Evolutionary conservation across 2,113 vertebrate species (phyloP), one percentile per base, ranked within the genome.

Genomic region (Electrona antarctica): DNA sequence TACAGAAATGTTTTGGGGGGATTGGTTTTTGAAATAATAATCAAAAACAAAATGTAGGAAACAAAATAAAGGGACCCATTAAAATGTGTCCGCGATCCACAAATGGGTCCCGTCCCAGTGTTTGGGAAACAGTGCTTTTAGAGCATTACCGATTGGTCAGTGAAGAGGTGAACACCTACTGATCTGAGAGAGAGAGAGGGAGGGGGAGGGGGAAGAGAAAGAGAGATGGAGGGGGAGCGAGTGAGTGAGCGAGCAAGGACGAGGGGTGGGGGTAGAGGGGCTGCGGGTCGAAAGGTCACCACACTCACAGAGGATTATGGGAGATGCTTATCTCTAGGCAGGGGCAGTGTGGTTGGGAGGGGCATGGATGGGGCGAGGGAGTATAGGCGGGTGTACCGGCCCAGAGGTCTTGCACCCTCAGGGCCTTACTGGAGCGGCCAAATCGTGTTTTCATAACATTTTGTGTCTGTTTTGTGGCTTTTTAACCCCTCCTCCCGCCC

Each of bases 301-400:
- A 79, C 82, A 82, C 82, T 83, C 50, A 71, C 56, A 79, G 74
- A 78, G 80, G 85, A 90, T 90, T 91, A 89, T 69, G 64, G 60
- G 60, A 86, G 85, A 90, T 88, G 80, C 64, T 79, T 87, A 89
- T 92, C 88, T 87, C 57, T 21, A 45, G 41, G 66, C 54, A 60
- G 69, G 58, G 68, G 15, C 54, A 60, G 63, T 54, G 29, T 59
- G 54, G 11, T 21, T 13, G 47, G 59, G 2, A 47, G 1, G 9
- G 57, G 56, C 9, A 47, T 50, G 28, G 47, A 45, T 11, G 7
- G 48, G 54, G 65, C 7, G 33, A 15, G 33, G 21, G 48, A 7
- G 14, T 7, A 21, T 21, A 29, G 48, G 52, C 7, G 29, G 62
- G 29, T 9, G 60, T 8, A 56, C 70, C 67, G 54, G 33, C 1